Base-by-base conservation (phyloP, 1,140 invertebrate genomes). In the Calephelis nemesis region DNA sequence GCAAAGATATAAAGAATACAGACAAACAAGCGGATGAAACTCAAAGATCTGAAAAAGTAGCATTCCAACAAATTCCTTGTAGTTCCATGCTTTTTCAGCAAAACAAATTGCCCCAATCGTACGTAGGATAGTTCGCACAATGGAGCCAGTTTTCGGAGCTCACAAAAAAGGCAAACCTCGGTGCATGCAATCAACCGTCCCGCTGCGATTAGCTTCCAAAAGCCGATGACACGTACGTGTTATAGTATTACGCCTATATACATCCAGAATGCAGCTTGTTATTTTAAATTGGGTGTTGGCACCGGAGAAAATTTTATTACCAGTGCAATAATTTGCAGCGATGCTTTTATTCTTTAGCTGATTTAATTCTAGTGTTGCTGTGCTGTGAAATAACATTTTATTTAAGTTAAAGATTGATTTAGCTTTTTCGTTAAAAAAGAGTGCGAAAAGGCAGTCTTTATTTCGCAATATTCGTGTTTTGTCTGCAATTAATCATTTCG, bases 101-200 rank as follows among this genome's bases (percentile, higher is more conserved):
- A 81, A 78, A 77, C 63, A 80, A 84, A 84, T 80, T 82, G 79
- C 74, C 77, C 77, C 77, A 79, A 84, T 81, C 78, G 76, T 73
- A 73, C 73, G 74, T 71, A 67, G 74, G 62, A 42, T 80, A 75
- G 77, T 80, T 78, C 77, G 77, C 77, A 76, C 79, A 78, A 76
- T 80, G 79, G 74, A 77, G 76, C 74, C 72, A 78, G 82, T 74
- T 77, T 73, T 74, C 69, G 67, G 65, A 72, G 74, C 73, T 74
- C 50, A 64, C 49, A 73, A 73, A 73, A 78, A 78, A 78, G 73
- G 75, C 72, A 77, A 78, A 78, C 73, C 74, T 65, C 63, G 52
- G 68, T 74, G 75, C 78, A 82, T 82, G 77, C 83, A 83, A 85
- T 83, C 83, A 83, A 77, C 71, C 72, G 77, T 74, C 76, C 73